phyloP scores from a whole-genome alignment of 2,113 vertebrate genomes.

The Ranitomeya imitator region DNA sequence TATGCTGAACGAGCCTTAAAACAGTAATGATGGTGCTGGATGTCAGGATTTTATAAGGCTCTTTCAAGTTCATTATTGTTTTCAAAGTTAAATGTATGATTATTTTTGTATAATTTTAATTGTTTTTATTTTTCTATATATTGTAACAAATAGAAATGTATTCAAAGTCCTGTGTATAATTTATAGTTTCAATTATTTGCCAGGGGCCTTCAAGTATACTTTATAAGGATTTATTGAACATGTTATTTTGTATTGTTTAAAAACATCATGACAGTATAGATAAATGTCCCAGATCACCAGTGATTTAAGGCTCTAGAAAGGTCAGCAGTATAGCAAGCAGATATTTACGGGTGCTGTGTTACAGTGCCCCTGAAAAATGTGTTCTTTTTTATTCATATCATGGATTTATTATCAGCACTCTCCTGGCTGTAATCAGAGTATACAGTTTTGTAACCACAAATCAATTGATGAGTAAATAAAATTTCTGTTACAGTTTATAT shows the following conservation, averaged over 20 bases:
- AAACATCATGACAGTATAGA: neutral
- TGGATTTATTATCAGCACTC: neutral
- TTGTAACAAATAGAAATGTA: neutral
- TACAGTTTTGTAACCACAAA: neutral
- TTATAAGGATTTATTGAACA: neutral
- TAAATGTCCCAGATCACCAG: neutral
- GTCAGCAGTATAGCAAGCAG: neutral
- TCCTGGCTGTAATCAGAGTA: neutral
- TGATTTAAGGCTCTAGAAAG: neutral
- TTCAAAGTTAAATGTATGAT: neutral
- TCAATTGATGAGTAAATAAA: slow-evolving; percentile 1
- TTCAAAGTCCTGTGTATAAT: neutral
- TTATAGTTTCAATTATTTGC: neutral
- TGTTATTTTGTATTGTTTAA: neutral
- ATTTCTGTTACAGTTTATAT: slow-evolving; percentile 85
- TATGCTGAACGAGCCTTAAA: no score
- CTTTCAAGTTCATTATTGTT: no score
- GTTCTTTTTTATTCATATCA: neutral
- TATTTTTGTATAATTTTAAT: neutral
- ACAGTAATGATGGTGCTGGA: no score
- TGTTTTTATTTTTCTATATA: neutral
- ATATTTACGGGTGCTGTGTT: slow-evolving; percentile 9
- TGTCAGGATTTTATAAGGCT: no score
- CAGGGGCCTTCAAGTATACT: neutral
- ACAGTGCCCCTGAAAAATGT: neutral